Base-by-base conservation (phyloP, 2,888 invertebrate species). In the Coenonympha arcania region DNA sequence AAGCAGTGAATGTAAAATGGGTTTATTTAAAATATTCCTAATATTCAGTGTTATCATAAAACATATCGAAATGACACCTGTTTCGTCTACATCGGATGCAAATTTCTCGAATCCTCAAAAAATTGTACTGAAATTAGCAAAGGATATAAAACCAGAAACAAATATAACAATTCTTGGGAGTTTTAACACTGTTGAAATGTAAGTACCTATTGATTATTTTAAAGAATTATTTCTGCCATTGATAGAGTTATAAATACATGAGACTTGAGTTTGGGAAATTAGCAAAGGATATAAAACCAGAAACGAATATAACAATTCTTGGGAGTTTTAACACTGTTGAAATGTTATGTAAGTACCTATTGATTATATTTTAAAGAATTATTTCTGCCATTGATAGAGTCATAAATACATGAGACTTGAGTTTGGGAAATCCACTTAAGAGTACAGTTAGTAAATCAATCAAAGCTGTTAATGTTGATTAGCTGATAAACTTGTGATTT, bases 131-230 rank as follows among this genome's bases (percentile, higher is more conserved):
- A 46, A 36, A 22, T 18, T 46, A 8, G 45, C 45, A 1, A 33
- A 22, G 2, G 26, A 44, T 20, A 40, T 50, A 8, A 40, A 33
- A 19, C 31, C 28, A 11, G 50, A 40, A 9, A 45, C 45, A 11
- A 39, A 45, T 16, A 50, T 50, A 16, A 45, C 44, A 5, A 31
- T 50, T 18, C 20, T 13, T 4, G 50, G 50, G 34, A 24, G 26
- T 13, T 24, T 19, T 6, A 15, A 44, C 20, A 31, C 18, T 11
- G 9, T 24, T 19, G 40, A 16, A 33, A 18, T n/a, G 40, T 45
- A 26, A 50, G 40, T 48, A 22, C n/a, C 8, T 22, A 26, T 8
- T 11, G 31, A 15, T 9, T 34, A 6, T n/a, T 26, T 11, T 24
- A 3, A n/a, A n/a, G n/a, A n/a, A n/a, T n/a, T n/a, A n/a, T n/a